A percentile compares a stretch with the other conserved stretches of the same genome.
These are phyloP conservation scores for Poeciliopsis prolifica DNA, from an alignment of 2,113 vertebrate genomes.

Conservation along the genomic window DNA sequence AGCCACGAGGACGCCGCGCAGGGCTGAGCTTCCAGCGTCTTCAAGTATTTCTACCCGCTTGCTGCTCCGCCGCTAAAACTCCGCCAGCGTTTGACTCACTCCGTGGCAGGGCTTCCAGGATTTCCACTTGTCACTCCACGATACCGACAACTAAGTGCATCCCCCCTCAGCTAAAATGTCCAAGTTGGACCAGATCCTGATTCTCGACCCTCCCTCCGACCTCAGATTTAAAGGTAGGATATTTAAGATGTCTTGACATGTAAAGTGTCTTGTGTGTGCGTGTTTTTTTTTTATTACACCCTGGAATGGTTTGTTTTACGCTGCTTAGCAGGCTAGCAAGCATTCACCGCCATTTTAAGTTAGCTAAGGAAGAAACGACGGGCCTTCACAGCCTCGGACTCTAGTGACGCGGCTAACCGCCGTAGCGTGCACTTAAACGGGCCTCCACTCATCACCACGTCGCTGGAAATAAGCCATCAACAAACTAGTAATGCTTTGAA, in stretches of 20 bases:
- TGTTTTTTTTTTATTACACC: not conserved
- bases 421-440: constrained; percentile 13
- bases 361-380: constrained; percentile 47
- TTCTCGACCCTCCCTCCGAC: constrained; percentile 91
- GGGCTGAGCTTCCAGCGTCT: constrained; percentile 56
- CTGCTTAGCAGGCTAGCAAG: constrained; percentile 59
- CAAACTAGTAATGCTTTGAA: not conserved
- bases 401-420: constrained; percentile 60
- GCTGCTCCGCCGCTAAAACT: constrained; percentile 54
- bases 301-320: constrained; percentile 37
- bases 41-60: constrained; percentile 56
- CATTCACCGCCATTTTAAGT: constrained; percentile 80
- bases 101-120: constrained; percentile 55
- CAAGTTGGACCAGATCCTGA: constrained; percentile 91
- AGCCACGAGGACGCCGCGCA: constrained; percentile 56
- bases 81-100: constrained; percentile 71
- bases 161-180: constrained; percentile 85
- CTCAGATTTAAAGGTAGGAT: constrained; percentile 94
- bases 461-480: not conserved
- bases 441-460: not conserved
- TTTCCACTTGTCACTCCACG: constrained; percentile 68
- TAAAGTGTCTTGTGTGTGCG: not conserved
- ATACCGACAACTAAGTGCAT: constrained; percentile 69
- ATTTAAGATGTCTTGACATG: not conserved
- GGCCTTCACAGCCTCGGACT: constrained; percentile 69